Conservation (phyloP, 2,888 invertebrate species). For the Heliconius ethilla region DNA sequence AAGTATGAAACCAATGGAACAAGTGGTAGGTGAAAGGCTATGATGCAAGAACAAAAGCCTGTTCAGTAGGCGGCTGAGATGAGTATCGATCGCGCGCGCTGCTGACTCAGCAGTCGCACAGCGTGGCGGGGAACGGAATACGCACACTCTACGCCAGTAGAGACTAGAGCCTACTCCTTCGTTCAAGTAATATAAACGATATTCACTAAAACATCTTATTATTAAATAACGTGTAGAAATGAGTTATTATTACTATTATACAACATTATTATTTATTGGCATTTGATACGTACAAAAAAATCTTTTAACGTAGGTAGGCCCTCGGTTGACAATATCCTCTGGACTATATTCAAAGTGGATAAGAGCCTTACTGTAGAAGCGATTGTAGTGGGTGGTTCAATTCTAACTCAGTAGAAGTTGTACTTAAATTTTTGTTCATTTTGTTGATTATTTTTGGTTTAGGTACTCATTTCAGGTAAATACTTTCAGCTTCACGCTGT, state of each 20-base stretch:
- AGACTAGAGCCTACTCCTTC: slow-evolving; percentile 3
- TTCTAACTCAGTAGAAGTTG: neutral
- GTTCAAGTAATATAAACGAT: slow-evolving; percentile 5
- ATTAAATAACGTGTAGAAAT: neutral
- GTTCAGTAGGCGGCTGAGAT: slow-evolving; percentile 58
- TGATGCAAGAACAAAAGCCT: slow-evolving; percentile 57
- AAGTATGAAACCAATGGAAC: slow-evolving; percentile 15
- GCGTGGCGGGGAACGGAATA: slow-evolving; percentile 46
- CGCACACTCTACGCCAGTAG: slow-evolving; percentile 43
- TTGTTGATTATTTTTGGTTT: too few relatives aligned
- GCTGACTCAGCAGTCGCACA: slow-evolving; percentile 66
- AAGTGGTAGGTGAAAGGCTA: slow-evolving; percentile 40
- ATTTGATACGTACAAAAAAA: neutral
- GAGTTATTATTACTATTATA: neutral
- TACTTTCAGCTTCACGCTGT: too few relatives aligned
- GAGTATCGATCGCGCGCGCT: slow-evolving; percentile 70
- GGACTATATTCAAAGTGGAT: too few relatives aligned
- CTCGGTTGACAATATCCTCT: too few relatives aligned
- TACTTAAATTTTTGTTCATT: too few relatives aligned
- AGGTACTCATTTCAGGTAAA: too few relatives aligned
- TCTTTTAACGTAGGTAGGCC: neutral
- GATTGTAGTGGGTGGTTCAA: neutral
- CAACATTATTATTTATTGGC: neutral
- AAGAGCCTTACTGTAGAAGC: neutral
- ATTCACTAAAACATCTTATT: slow-evolving; percentile 8